Percentiles rank a stretch among this genome's conserved stretches.
Evolutionary conservation across 2,113 vertebrate genomes (phyloP).

Genomic region (Gymnocephalus cernua): DNA sequence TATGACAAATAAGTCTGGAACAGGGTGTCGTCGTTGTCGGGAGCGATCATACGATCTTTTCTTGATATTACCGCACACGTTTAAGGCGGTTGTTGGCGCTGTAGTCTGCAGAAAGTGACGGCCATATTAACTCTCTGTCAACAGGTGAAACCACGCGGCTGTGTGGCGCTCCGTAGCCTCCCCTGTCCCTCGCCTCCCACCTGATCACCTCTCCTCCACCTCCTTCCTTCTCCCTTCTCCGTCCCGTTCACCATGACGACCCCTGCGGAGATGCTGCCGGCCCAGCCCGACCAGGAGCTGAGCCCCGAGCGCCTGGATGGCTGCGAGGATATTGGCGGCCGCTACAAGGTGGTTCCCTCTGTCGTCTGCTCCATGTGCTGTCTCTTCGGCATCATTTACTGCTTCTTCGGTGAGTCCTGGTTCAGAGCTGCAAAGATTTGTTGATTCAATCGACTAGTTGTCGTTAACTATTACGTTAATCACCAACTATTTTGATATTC

Average conservation of each 20-base stretch:
- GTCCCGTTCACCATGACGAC: constrained; percentile 86
- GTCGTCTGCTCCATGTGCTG: constrained; percentile 98
- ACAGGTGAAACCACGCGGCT: constrained; percentile 75
- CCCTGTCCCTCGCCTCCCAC: constrained; percentile 47
- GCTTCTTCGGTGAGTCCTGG: constrained; percentile 95
- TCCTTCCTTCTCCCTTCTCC: neutral
- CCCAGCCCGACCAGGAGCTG: constrained; percentile 83
- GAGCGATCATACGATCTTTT: neutral
- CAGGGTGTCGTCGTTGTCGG: no score
- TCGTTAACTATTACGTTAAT: no score
- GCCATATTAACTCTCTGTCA: no score
- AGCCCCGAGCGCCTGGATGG: constrained; percentile 83
- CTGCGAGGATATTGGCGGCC: constrained; percentile 86
- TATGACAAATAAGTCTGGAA: no score
- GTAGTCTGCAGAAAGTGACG: neutral
- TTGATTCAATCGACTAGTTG: no score
- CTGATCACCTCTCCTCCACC: constrained; percentile 44
- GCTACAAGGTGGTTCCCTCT: constrained; percentile 94
- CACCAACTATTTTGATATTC: no score
- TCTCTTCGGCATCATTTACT: constrained; percentile 98
- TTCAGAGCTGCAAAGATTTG: neutral
- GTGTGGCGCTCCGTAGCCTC: constrained; percentile 71
- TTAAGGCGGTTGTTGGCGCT: neutral
- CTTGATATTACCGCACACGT: neutral
- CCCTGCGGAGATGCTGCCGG: constrained; percentile 89